Base-by-base conservation (phyloP, 2,113 vertebrate species). In the Dipodomys stephensi region DNA sequence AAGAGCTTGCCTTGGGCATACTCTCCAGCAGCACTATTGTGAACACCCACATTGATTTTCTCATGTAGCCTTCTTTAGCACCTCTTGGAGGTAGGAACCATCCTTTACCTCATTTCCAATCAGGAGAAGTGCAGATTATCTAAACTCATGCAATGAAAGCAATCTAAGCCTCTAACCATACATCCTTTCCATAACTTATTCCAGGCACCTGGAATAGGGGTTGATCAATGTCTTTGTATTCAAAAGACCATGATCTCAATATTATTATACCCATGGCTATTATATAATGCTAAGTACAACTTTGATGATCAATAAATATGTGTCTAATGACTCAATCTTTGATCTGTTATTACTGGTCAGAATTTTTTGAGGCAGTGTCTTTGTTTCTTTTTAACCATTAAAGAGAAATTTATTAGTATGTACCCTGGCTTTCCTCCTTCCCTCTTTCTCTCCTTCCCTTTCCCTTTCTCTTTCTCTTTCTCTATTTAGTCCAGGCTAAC, bases 281-380 rank as follows among this genome's bases (percentile, higher is more conserved):
- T 91, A 44, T 4, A 22, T n/a, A 39, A 25, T 67, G 7, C 6
- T 4, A 87, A 49, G 7, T 67, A 11, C 3, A 76, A 7, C 69
- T 93, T 90, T 82, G 46, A 78, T 83, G 68, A 39, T 72, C n/a
- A 88, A 60, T 88, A 77, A 78, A 60, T 84, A 62, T 46, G 87
- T 81, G 23, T 88, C 46, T 12, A 85, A 44, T 76, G 7, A 79
- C 78, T 82, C 1, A 23, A 18, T 86, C 90, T 93, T 90, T 96
- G 69, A 72, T 60, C 27, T 68, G 64, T 13, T 82, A 74, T 69
- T 79, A 91, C 32, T 90, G 35, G 11, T 44, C 87, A 86, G 13
- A 74, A 82, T 87, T 90, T 57, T 87, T 44, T 30, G 49, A 83
- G 35, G 4, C 6, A 83, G 46, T 83, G 39, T 74, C 78, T 77